Percentiles rank a stretch among this genome's conserved stretches.
These are phyloP conservation scores for Mormyrus lacerda DNA, from an alignment of 2,113 vertebrate genomes.

Conservation along the genomic window DNA sequence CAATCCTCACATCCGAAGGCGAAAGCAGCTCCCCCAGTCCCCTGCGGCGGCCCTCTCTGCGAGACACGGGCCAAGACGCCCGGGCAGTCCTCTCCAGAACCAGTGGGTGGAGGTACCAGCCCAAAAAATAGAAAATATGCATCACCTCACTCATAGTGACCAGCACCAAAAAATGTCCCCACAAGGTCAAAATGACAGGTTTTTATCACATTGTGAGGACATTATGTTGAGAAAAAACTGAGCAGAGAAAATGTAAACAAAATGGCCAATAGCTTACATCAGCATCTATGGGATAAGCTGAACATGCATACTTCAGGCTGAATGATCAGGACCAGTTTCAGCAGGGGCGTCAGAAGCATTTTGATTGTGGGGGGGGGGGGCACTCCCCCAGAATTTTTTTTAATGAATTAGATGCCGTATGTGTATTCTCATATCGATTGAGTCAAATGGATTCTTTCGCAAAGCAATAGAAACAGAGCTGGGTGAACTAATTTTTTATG, in stretches of 20 bases:
- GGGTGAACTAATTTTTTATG: too few relatives aligned
- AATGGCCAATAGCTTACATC: not conserved
- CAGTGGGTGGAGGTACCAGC: not conserved
- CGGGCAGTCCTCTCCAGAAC: not conserved
- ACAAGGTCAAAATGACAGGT: not conserved
- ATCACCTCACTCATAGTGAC: not conserved
- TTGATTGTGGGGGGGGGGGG: too few relatives aligned
- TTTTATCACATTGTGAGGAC: not conserved
- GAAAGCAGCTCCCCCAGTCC: not conserved
- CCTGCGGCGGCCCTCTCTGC: not conserved
- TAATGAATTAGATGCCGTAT: too few relatives aligned
- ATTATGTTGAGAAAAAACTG: not conserved
- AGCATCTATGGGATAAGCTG: not conserved
- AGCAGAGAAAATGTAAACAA: not conserved
- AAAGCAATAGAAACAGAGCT: too few relatives aligned
- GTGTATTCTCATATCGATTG: too few relatives aligned
- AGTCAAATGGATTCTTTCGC: too few relatives aligned
- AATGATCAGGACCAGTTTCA: not conserved
- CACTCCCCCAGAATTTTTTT: too few relatives aligned
- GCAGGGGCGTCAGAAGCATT: too few relatives aligned
- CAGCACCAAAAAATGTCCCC: not conserved
- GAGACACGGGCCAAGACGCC: not conserved
- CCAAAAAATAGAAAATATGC: not conserved
- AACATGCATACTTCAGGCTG: not conserved
- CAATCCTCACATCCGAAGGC: not conserved